phyloP scores from a whole-genome alignment of 1,140 invertebrate species.

The Hypothenemus hampei region DNA sequence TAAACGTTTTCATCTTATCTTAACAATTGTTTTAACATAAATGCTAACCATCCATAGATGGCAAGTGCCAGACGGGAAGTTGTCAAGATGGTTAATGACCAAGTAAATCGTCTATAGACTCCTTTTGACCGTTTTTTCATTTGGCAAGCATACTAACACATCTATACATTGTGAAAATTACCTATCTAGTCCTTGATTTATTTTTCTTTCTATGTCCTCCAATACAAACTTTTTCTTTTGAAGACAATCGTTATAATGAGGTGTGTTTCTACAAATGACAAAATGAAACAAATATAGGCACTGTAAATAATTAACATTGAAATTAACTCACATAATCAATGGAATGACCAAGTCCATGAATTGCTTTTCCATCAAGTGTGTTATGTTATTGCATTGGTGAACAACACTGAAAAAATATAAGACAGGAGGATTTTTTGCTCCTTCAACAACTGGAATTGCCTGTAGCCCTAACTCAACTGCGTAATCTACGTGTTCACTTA shows the following conservation, averaged over 20 bases:
- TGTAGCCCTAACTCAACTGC: slow-evolving; percentile 90
- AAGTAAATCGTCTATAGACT: too few species aligned
- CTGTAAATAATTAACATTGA: too few species aligned
- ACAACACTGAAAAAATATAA: slow-evolving; percentile 94
- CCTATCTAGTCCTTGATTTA: slow-evolving; percentile 84
- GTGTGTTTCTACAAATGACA: slow-evolving; percentile 60
- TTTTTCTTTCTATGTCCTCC: slow-evolving; percentile 86
- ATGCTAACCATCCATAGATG: too few species aligned
- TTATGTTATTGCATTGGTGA: slow-evolving; percentile 91
- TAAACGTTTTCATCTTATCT: too few species aligned
- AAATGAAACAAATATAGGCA: neutral
- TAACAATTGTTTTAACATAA: too few species aligned
- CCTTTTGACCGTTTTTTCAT: too few species aligned
- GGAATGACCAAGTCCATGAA: slow-evolving; percentile 88
- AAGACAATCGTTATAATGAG: slow-evolving; percentile 81
- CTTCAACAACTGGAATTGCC: slow-evolving; percentile 86
- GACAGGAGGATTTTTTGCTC: slow-evolving; percentile 66
- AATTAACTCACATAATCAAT: slow-evolving; percentile 72
- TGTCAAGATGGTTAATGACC: too few species aligned
- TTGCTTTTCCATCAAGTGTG: slow-evolving; percentile 93
- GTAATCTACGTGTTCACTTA: slow-evolving; percentile 94
- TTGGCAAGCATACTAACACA: too few species aligned
- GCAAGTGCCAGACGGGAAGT: too few species aligned
- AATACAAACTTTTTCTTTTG: slow-evolving; percentile 81
- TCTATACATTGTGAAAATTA: too few species aligned